phyloP scores from a whole-genome alignment of 2,888 invertebrate species.

The Serrognathus titanus region DNA sequence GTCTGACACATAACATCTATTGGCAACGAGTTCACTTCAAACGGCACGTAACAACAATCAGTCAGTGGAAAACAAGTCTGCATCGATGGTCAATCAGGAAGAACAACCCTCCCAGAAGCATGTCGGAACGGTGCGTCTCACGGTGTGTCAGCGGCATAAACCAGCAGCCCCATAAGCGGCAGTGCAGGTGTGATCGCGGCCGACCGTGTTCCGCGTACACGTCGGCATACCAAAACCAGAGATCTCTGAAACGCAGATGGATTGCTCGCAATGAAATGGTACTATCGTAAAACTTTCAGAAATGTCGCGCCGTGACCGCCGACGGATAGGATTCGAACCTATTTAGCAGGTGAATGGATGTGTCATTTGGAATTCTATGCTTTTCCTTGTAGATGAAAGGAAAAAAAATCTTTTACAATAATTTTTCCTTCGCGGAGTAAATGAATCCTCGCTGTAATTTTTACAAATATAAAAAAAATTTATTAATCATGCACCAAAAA shows the following conservation, averaged over 20 bases:
- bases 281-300: conserved; percentile 9
- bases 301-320: conserved; percentile 4
- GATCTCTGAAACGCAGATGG: conserved; percentile 9
- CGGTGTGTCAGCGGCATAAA: conserved; percentile 30
- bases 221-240: conserved; percentile 15
- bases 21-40: conserved; percentile 11
- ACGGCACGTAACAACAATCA: conserved; percentile 22
- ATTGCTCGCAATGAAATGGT: conserved; percentile 18
- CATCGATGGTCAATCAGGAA: conserved; percentile 30
- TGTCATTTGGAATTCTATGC: no score
- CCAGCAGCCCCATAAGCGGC: conserved; percentile 26
- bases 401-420: no score
- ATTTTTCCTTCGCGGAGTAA: no score
- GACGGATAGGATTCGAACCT: conserved; percentile 12
- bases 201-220: conserved; percentile 13
- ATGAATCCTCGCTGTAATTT: no score
- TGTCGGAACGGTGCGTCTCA: conserved; percentile 20
- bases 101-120: conserved; percentile 31
- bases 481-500: no score
- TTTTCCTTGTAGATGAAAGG: no score
- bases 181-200: conserved; percentile 23
- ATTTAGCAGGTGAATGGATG: conserved; percentile 7
- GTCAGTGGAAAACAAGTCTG: conserved; percentile 14
- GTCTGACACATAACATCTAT: no score
- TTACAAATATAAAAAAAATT: no score